Evolutionary conservation across 2,797 vertebrate species (phyloP).

Genomic region (Myripristis jacobus): DNA sequence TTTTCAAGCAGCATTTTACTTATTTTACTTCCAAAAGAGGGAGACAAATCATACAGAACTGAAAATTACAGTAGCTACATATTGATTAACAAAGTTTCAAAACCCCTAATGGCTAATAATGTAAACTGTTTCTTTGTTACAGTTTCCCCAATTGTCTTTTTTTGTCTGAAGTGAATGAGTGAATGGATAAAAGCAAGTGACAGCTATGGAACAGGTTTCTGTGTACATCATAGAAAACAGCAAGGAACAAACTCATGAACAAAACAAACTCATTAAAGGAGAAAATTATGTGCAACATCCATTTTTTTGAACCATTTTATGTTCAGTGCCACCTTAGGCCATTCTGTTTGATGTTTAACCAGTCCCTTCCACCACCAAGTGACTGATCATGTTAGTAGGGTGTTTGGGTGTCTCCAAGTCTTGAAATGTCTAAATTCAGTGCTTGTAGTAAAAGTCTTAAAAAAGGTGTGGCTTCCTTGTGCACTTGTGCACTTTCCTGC

Average conservation of each 20-base stretch:
- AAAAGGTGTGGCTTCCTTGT: neutral
- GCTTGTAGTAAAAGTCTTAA: neutral
- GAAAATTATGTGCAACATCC: neutral
- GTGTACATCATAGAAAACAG: neutral
- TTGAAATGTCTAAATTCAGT: neutral
- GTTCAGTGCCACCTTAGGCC: neutral
- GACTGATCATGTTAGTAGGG: neutral
- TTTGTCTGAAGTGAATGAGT: neutral
- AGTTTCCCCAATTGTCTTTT: neutral
- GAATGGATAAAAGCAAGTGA: no score
- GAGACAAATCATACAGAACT: no score
- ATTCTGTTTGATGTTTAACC: constrained; percentile 38
- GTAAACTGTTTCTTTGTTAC: neutral
- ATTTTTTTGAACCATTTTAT: neutral
- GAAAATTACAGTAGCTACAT: neutral
- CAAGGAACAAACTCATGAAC: no score
- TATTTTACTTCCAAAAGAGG: no score
- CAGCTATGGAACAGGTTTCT: neutral
- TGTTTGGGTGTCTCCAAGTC: neutral
- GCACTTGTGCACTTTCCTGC: no score
- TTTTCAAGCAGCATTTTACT: no score
- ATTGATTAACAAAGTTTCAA: neutral
- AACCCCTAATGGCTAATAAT: constrained; percentile 8
- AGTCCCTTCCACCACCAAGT: constrained; percentile 31
- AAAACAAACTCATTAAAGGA: neutral